Base-by-base conservation (phyloP, 1,140 invertebrate genomes). In the Babylonia areolata region DNA sequence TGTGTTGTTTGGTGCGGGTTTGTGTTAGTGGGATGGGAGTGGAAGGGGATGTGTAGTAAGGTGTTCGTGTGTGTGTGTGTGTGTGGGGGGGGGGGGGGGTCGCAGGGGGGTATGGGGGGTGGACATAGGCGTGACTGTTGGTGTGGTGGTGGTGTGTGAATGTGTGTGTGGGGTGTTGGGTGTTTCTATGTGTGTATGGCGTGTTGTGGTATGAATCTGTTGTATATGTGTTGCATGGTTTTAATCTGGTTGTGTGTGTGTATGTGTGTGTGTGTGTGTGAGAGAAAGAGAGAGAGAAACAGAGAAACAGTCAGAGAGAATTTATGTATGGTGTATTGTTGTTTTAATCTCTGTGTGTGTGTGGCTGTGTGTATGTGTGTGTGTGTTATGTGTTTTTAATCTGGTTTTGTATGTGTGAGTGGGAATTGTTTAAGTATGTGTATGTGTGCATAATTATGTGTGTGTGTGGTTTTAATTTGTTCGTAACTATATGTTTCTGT, bases 61-160 rank as follows among this genome's bases (percentile, higher is more conserved):
- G n/a, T n/a, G 2, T 12, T 51, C 2, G 2, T 51, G 46, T 51
- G 46, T 23, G 73, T 35, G 33, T 75, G 15, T 75, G 73, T 94
- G 98, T 99, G 9, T 93, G 99, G 85, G 98, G 99, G 1, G 98
- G 98, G 0, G 99, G 98, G 0, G 98, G 99, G 81, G 98, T 97
- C 9, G 99, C 99, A 0, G 98, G 99, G 93, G 95, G 99, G 0
- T 99, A 99, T 94, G 99, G 99, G 99, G n/a, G n/a, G n/a, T n/a
- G n/a, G n/a, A n/a, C n/a, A n/a, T n/a, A n/a, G n/a, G n/a, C n/a
- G n/a, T n/a, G n/a, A n/a, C n/a, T n/a, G n/a, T n/a, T n/a, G n/a
- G n/a, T n/a, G n/a, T n/a, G n/a, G n/a, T n/a, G n/a, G n/a, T n/a
- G n/a, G 46, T 51, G 46, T 51, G 46, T 23, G 73, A 15, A 23